Base-by-base conservation (phyloP, 2,113 vertebrate species). In the Lanius ludovicianus region DNA sequence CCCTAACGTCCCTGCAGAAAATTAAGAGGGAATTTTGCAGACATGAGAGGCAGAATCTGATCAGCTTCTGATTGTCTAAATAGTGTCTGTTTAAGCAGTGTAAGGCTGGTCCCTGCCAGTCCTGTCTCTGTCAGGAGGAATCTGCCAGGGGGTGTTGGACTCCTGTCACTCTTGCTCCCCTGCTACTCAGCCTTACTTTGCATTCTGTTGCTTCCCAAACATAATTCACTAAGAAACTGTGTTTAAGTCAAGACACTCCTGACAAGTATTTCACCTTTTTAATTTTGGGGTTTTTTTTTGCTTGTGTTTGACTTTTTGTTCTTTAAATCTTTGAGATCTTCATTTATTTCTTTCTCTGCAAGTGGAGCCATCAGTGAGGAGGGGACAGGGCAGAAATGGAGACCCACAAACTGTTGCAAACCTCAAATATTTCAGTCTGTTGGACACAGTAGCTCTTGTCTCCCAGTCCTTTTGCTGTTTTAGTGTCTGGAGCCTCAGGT, bases 251-350 rank as follows among this genome's bases (percentile, higher is more conserved):
- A n/a, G 12, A 25, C 55, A 46, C 4, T 59, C 8, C 24, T 70
- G 47, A 33, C 31, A 70, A 52, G 47, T 60, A 25, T 60, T 68
- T 52, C 24, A 56, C 11, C 39, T 52, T 77, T 69, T 4, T 41
- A 19, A 33, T 24, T 63, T 63, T 75, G 17, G 14, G 42, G 2
- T 0, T 0, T 42, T 47, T 42, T 44, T 53, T 5, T 24, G 5
- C 4, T 37, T 37, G 33, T 39, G 9, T 65, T 20, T 73, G 21
- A 13, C 22, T 80, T 42, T 56, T 60, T 33, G 5, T 7, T 53
- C 46, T 56, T 74, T 12, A 42, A 31, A 24, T n/a, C 24, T 71
- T 42, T 59, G 31, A 56, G 25, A 6, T 30, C 4, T 27, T 27
- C 2, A 15, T 37, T 49, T 25, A 3, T 57, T 74, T 63, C 9